phyloP scores from a whole-genome alignment of 2,888 invertebrate species.

The Diploptera punctata region DNA sequence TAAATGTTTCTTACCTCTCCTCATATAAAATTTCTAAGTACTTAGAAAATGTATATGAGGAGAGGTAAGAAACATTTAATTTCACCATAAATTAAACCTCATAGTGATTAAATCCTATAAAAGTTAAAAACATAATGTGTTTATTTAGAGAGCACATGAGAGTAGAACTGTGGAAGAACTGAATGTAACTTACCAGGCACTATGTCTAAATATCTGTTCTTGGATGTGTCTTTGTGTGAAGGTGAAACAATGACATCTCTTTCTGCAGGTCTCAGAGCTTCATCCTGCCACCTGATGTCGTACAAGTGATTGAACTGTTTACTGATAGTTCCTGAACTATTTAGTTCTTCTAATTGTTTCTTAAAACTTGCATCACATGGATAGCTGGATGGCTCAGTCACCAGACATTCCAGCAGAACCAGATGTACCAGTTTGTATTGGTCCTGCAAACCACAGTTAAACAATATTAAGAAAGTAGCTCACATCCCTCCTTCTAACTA shows the following conservation, averaged over 20 bases:
- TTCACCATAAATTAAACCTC: too few relatives aligned
- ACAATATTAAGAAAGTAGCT: too few relatives aligned
- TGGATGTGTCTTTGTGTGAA: constrained; percentile 43
- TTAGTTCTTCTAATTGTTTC: constrained; percentile 47
- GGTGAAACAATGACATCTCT: neutral
- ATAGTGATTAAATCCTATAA: too few relatives aligned
- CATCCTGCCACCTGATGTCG: constrained; percentile 55
- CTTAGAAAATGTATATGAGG: too few relatives aligned
- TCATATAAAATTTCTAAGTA: too few relatives aligned
- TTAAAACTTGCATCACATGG: constrained; percentile 51
- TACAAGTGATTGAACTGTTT: constrained; percentile 52
- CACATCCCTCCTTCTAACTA: too few relatives aligned
- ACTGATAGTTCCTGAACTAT: constrained; percentile 48
- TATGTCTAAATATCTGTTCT: constrained; percentile 55
- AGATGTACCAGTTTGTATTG: constrained; percentile 59
- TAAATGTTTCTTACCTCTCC: too few relatives aligned
- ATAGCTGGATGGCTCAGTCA: constrained; percentile 52
- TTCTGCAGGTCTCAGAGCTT: constrained; percentile 50
- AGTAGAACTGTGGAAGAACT: too few relatives aligned
- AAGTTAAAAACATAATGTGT: too few relatives aligned
- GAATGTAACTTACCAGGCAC: constrained; percentile 50
- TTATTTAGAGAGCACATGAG: too few relatives aligned
- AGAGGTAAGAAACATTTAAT: too few relatives aligned
- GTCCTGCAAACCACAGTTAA: too few relatives aligned
- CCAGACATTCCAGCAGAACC: constrained; percentile 55